A percentile compares a stretch with the other conserved stretches of the same genome.
Evolutionary conservation across 2,113 vertebrate species (phyloP).

Genomic region (Pseudorectes ferrugineus): DNA sequence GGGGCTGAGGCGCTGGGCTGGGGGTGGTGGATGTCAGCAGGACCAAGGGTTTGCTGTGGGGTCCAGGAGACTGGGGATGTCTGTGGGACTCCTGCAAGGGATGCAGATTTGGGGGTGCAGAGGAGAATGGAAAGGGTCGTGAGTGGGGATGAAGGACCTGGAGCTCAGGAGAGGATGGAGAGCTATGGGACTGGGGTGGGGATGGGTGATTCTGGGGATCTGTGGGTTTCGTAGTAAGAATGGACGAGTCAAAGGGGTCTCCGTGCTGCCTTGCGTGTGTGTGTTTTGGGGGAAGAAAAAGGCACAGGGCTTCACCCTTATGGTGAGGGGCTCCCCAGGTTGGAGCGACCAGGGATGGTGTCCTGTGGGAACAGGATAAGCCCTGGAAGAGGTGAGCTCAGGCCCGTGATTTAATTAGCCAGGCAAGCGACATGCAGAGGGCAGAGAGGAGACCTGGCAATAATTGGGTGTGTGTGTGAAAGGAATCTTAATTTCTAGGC

Average conservation of each 20-base stretch:
- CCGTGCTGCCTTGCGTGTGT: neutral
- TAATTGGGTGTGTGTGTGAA: slow-evolving; percentile 34
- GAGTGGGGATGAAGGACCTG: fast-evolving
- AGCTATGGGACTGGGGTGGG: fast-evolving
- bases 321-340: neutral
- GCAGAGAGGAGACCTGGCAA: slow-evolving; percentile 19
- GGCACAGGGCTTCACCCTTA: neutral
- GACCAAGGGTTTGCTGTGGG: neutral
- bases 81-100: neutral
- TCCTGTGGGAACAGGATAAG: neutral
- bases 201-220: too few relatives aligned
- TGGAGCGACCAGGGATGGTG: neutral
- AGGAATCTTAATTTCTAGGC: slow-evolving; percentile 52
- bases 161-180: neutral
- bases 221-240: fast-evolving
- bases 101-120: neutral
- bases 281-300: neutral
- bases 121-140: neutral
- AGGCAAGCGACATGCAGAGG: neutral
- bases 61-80: neutral
- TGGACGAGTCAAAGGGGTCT: neutral
- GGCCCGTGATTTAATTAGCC: neutral
- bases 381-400: neutral
- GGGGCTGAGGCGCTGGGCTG: neutral
- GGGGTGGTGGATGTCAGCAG: neutral